Conservation (phyloP, 2,113 vertebrate genomes). For the Thunnus maccoyii region DNA sequence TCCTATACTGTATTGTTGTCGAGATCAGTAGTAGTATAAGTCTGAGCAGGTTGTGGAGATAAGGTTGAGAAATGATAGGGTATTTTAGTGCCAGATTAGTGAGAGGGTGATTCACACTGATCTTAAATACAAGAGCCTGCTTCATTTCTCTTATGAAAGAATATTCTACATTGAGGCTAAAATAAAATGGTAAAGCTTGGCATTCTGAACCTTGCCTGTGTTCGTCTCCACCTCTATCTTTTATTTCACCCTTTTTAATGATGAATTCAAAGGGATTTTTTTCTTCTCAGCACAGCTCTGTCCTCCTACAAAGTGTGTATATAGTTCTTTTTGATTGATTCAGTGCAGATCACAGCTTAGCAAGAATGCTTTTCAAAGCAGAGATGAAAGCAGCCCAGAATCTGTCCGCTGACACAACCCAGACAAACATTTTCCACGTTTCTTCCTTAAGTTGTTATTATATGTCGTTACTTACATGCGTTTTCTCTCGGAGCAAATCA, state of each 20-base stretch:
- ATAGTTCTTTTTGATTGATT: slow-evolving; percentile 25
- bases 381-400: slow-evolving; percentile 20
- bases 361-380: slow-evolving; percentile 8
- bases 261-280: slow-evolving; percentile 2
- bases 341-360: slow-evolving; percentile 19
- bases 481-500: background rate
- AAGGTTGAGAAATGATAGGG: background rate
- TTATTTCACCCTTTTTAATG: background rate
- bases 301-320: slow-evolving; percentile 11
- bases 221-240: slow-evolving; percentile 15
- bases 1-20: background rate
- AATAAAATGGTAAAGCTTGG: background rate
- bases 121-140: background rate
- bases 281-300: background rate
- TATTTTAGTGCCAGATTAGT: background rate
- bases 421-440: slow-evolving; percentile 17
- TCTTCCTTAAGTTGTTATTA: slow-evolving; percentile 4
- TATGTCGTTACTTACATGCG: background rate
- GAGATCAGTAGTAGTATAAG: background rate
- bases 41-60: background rate
- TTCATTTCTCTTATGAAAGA: background rate
- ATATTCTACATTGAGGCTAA: background rate
- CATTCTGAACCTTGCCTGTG: background rate
- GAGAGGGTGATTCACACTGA: background rate
- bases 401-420: slow-evolving; percentile 45